phyloP scores from a whole-genome alignment of 2,113 vertebrate genomes.

The Spea bombifrons region DNA sequence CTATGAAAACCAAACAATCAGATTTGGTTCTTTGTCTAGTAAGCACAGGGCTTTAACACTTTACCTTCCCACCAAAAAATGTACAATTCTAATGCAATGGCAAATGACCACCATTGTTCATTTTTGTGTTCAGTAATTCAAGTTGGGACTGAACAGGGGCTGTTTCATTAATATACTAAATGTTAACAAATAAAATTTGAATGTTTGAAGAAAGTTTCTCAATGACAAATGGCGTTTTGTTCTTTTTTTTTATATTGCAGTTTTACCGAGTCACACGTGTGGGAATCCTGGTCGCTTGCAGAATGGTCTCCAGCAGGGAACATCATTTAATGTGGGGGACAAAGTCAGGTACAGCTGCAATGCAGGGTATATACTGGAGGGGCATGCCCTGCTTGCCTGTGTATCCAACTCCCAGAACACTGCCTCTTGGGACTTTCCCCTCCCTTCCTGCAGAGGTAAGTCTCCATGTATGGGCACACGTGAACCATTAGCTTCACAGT shows the following conservation, averaged over 20 bases:
- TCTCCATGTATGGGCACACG: neutral
- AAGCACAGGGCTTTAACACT: too few relatives aligned
- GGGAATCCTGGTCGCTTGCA: slow-evolving; percentile 89
- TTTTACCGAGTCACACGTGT: slow-evolving; percentile 91
- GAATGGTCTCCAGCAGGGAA: slow-evolving; percentile 90
- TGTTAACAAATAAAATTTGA: neutral
- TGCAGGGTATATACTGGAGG: slow-evolving; percentile 86
- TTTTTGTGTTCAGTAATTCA: too few relatives aligned
- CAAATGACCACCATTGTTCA: too few relatives aligned
- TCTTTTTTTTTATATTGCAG: slow-evolving; percentile 61
- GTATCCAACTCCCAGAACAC: slow-evolving; percentile 75
- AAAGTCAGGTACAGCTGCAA: slow-evolving; percentile 96
- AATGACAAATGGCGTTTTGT: neutral
- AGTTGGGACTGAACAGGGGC: too few relatives aligned
- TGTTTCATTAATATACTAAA: too few relatives aligned
- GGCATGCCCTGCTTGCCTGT: slow-evolving; percentile 90
- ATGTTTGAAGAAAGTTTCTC: too few relatives aligned
- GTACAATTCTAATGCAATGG: too few relatives aligned
- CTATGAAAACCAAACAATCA: too few relatives aligned
- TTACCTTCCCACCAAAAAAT: too few relatives aligned
- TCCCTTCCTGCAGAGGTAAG: slow-evolving; percentile 94
- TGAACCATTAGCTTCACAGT: too few relatives aligned
- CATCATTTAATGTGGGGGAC: slow-evolving; percentile 90
- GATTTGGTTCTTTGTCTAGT: too few relatives aligned
- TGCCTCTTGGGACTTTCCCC: slow-evolving; percentile 94